These are phyloP conservation scores for Anarhynchus alexandrinus DNA, from an alignment of 2,113 vertebrate species.

Conservation along the genomic window DNA sequence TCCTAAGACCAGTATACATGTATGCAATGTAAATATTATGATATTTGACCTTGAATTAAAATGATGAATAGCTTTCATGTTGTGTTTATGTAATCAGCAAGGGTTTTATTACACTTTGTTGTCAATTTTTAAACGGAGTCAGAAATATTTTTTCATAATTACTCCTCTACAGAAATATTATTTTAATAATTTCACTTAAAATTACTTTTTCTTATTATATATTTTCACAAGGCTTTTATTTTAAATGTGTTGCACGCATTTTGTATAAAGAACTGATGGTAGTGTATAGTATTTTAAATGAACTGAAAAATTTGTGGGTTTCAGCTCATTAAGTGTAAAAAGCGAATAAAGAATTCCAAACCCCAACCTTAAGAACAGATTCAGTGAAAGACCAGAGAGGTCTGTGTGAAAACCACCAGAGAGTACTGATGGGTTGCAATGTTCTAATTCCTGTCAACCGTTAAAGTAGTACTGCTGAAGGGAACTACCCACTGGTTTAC, in stretches of 20 bases:
- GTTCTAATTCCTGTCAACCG: not conserved
- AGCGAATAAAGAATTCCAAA: not conserved
- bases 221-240: not conserved
- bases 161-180: not conserved
- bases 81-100: not conserved
- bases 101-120: not conserved
- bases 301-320: not conserved
- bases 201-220: not conserved
- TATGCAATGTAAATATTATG: not conserved
- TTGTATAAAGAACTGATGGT: not conserved
- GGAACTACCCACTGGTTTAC: not conserved
- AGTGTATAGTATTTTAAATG: not conserved
- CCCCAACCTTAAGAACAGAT: not conserved
- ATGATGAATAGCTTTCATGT: not conserved
- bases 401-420: not conserved
- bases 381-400: not conserved
- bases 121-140: not conserved
- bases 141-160: not conserved
- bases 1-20: not conserved
- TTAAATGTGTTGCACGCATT: not conserved
- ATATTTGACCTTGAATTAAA: not conserved
- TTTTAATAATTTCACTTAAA: not conserved
- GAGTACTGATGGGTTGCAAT: not conserved
- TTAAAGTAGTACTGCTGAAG: not conserved
- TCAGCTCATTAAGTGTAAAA: not conserved